phyloP scores from a whole-genome alignment of 2,113 vertebrate genomes.

The Tetrao urogallus region DNA sequence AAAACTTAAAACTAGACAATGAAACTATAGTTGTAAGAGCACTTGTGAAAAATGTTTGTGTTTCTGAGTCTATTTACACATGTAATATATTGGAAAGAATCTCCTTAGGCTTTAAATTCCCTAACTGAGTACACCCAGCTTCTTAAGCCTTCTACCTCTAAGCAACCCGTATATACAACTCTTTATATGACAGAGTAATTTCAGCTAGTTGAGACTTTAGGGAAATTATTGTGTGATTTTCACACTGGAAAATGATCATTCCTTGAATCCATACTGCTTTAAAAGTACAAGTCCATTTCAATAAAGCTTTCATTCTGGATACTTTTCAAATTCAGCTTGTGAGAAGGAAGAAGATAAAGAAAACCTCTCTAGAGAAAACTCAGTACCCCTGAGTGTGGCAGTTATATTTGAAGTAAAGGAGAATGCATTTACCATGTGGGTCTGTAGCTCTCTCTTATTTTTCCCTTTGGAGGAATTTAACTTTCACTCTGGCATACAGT shows the following conservation, averaged over 20 bases:
- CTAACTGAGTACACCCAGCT: background rate
- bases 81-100: background rate
- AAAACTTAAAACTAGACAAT: background rate
- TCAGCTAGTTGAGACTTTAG: background rate
- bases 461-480: background rate
- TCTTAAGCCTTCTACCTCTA: background rate
- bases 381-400: background rate
- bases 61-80: background rate
- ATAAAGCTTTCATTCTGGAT: background rate
- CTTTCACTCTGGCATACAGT: background rate
- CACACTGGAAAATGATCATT: background rate
- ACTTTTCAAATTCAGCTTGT: background rate
- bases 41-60: background rate
- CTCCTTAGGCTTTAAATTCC: background rate
- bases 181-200: background rate
- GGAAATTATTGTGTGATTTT: background rate
- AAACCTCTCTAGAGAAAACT: background rate
- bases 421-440: background rate
- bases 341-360: background rate
- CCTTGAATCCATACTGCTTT: background rate
- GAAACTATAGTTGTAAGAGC: background rate
- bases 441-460: background rate
- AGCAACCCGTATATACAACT: background rate
- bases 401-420: background rate
- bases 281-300: background rate